Evolutionary conservation across 2,113 vertebrate genomes (phyloP).

Genomic region (Phainopepla nitens): DNA sequence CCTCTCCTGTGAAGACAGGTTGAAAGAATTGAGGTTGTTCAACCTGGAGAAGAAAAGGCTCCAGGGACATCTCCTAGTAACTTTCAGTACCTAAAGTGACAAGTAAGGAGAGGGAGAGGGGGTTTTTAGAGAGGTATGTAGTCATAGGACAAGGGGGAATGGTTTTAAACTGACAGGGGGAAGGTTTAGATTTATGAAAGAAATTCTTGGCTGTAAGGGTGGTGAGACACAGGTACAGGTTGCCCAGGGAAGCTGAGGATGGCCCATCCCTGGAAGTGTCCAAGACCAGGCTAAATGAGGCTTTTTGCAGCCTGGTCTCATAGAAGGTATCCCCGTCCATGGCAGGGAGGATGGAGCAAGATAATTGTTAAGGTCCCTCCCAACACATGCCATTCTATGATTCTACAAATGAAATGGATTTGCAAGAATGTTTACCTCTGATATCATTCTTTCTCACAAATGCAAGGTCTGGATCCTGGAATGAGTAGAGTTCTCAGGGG

Average conservation of each 20-base stretch:
- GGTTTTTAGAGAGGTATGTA: rapidly evolving
- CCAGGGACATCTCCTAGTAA: neutral
- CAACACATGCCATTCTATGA: neutral
- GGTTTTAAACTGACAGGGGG: neutral
- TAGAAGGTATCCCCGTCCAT: neutral
- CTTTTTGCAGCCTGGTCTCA: neutral
- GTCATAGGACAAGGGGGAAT: neutral
- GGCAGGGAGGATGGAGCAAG: neutral
- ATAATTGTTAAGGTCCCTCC: neutral
- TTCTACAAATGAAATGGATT: neutral
- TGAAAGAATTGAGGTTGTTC: neutral
- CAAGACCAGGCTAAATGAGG: too few species aligned
- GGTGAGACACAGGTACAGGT: neutral
- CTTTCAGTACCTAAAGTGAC: neutral
- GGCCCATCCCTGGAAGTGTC: too few species aligned
- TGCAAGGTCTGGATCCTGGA: neutral
- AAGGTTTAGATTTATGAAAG: neutral
- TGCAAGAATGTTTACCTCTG: neutral
- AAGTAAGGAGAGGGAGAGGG: neutral
- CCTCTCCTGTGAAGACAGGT: neutral
- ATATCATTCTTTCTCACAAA: neutral
- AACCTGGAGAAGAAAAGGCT: neutral
- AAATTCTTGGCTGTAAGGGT: neutral
- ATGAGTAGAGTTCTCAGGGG: neutral
- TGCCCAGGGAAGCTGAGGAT: neutral